phyloP scores from a whole-genome alignment of 2,113 vertebrate genomes.

The Neogobius melanostomus region DNA sequence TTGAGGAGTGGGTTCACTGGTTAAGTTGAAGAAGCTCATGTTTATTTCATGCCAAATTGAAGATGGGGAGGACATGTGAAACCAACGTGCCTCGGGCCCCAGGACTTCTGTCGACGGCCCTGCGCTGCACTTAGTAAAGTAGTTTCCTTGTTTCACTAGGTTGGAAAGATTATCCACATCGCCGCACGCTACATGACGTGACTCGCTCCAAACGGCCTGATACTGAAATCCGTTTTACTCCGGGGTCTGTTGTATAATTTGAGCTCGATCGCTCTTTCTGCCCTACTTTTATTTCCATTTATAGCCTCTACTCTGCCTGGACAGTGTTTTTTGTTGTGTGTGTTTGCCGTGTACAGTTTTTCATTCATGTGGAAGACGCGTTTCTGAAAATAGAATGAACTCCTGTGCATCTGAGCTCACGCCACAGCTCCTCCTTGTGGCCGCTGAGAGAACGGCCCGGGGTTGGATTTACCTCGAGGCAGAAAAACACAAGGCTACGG shows the following conservation, averaged over 20 bases:
- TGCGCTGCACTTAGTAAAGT: no score
- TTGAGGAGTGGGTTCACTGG: no score
- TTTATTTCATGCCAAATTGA: no score
- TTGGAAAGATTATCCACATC: no score
- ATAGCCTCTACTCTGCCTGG: neutral
- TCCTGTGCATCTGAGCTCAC: neutral
- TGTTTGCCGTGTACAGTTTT: neutral
- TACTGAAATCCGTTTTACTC: neutral
- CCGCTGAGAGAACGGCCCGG: neutral
- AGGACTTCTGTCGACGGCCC: no score
- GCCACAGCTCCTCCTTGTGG: neutral
- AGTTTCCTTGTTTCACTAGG: no score
- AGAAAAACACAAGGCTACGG: neutral
- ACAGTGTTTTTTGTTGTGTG: neutral
- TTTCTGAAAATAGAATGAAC: neutral
- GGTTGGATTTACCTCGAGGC: neutral
- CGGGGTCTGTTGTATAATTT: neutral
- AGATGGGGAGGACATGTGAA: no score
- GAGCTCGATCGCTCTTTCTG: neutral
- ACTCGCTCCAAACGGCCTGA: no score
- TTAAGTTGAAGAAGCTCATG: no score
- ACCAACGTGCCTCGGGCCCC: no score
- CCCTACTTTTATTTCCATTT: neutral
- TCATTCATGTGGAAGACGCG: neutral
- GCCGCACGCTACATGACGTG: no score